Evolutionary conservation across 2,113 vertebrate species (phyloP).

Genomic region (Barnardius zonarius): DNA sequence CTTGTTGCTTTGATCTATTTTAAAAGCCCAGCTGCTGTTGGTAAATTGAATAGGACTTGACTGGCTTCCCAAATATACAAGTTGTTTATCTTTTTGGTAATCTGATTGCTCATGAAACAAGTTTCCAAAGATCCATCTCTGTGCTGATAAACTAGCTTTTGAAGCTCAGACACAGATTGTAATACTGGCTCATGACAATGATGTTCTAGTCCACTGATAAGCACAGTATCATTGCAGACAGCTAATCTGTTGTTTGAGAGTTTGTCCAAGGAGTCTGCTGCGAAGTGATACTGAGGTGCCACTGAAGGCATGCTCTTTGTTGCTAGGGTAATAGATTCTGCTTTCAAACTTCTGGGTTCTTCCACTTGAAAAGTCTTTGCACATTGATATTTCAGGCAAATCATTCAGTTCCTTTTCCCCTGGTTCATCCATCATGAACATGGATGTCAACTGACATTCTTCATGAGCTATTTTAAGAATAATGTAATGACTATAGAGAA

Average conservation of each 20-base stretch:
- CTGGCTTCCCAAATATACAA: not conserved
- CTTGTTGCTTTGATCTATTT: not conserved
- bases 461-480: conserved; percentile 28
- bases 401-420: not conserved
- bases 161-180: not conserved
- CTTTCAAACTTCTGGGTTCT: not conserved
- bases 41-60: not conserved
- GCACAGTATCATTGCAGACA: not conserved
- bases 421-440: not conserved
- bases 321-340: not conserved
- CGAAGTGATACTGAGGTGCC: not conserved
- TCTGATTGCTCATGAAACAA: not conserved
- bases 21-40: not conserved
- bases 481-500: not conserved
- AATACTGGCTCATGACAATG: not conserved
- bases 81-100: not conserved
- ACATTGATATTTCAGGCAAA: not conserved
- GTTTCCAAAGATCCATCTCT: not conserved
- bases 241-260: not conserved
- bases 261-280: not conserved
- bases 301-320: not conserved
- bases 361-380: not conserved
- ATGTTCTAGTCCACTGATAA: not conserved
- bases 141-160: not conserved
- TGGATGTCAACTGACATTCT: not conserved